Conservation (phyloP, 2,113 vertebrate genomes). For the Nannobrachium achirus region DNA sequence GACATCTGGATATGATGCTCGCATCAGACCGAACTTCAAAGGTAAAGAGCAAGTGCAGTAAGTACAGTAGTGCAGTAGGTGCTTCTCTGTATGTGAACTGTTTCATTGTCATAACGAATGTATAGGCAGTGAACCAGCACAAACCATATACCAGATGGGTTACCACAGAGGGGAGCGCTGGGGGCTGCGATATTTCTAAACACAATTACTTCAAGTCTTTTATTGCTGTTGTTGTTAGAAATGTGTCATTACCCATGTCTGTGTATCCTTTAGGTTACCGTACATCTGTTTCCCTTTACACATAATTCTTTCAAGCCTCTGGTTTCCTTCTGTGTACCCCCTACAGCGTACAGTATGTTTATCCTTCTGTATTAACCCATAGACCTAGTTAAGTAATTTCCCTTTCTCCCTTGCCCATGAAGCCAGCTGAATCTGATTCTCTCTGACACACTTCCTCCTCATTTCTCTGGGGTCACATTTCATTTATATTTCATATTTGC, state of each 20-base stretch:
- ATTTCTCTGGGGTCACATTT: slow-evolving; percentile 59
- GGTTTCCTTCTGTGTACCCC: slow-evolving; percentile 10
- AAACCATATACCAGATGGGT: slow-evolving; percentile 61
- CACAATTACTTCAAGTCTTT: not conserved
- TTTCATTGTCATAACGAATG: slow-evolving; percentile 30
- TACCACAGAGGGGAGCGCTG: slow-evolving; percentile 35
- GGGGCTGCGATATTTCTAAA: slow-evolving; percentile 21
- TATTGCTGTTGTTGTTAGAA: slow-evolving; percentile 19
- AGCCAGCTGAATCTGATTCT: slow-evolving; percentile 60
- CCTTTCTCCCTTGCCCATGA: slow-evolving; percentile 31
- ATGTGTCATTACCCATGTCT: slow-evolving; percentile 33
- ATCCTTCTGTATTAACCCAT: slow-evolving; percentile 54
- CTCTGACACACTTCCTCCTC: slow-evolving; percentile 64
- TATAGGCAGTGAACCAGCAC: slow-evolving; percentile 42
- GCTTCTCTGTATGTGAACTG: slow-evolving; percentile 5
- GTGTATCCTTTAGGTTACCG: slow-evolving; percentile 61
- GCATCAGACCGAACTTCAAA: slow-evolving; percentile 97
- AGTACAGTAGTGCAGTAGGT: slow-evolving; percentile 6
- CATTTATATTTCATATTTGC: slow-evolving; percentile 75
- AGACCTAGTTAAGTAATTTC: slow-evolving; percentile 61
- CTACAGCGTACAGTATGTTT: slow-evolving; percentile 45
- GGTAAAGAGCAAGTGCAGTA: slow-evolving; percentile 71
- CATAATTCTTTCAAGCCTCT: slow-evolving; percentile 38
- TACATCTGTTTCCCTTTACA: slow-evolving; percentile 27
- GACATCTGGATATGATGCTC: slow-evolving; percentile 93